Conservation (phyloP, 2,888 invertebrate species). For the Drosophila austrosaltans region DNA sequence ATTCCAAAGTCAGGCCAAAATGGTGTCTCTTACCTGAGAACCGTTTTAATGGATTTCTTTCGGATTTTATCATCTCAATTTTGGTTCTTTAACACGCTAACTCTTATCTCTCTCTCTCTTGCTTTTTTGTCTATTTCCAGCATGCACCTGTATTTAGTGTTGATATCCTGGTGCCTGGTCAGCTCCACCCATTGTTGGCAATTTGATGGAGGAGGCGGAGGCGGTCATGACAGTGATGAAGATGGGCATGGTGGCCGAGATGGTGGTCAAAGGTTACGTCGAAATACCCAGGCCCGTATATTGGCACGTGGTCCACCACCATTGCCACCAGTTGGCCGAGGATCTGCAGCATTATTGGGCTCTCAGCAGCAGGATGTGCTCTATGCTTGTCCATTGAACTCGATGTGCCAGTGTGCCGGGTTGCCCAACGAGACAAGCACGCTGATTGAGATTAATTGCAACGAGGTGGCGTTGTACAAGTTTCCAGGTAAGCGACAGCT, state of each 20-base stretch:
- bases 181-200: conserved; percentile 82
- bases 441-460: conserved; percentile 84
- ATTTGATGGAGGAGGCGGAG: conserved; percentile 79
- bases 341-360: conserved; percentile 79
- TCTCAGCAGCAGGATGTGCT: conserved; percentile 83
- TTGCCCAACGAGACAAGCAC: conserved; percentile 83
- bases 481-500: conserved; percentile 82
- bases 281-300: conserved; percentile 41
- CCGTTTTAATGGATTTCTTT: conserved; percentile 22
- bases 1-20: conserved; percentile 57
- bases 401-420: conserved; percentile 84
- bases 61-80: conserved; percentile 26
- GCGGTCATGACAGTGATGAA: conserved; percentile 43
- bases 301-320: conserved; percentile 55
- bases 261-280: conserved; percentile 65
- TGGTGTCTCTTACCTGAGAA: conserved; percentile 25
- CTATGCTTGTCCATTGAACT: conserved; percentile 83
- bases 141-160: conserved; percentile 78
- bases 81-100: not conserved
- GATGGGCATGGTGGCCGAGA: conserved; percentile 57
- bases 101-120: not conserved
- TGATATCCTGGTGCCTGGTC: conserved; percentile 80
- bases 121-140: conserved; percentile 38
- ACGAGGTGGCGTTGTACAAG: conserved; percentile 84
- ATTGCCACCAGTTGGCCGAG: conserved; percentile 46